Evolutionary conservation across 2,113 vertebrate species (phyloP), one percentile per base, ranked within the genome.

Genomic region (Corythaeola cristata): DNA sequence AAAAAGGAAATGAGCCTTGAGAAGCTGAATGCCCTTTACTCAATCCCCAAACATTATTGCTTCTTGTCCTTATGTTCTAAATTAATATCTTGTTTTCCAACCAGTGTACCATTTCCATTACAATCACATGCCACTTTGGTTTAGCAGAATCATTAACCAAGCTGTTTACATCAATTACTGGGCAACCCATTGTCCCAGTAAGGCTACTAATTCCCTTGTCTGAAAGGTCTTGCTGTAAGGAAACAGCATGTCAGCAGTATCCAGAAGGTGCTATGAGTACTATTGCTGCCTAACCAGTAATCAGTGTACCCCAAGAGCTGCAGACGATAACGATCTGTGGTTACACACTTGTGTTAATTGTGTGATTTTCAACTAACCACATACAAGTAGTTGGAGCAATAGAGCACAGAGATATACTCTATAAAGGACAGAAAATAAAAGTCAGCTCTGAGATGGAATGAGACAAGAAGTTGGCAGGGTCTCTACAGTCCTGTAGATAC

Each of bases 1-100:
- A 55, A 71, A 84, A 94, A 84, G 89, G 95, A 97, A 97, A 98
- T 95, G 96, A 98, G 96, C 93, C 96, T 90, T 93, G 96, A 95
- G 93, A 76, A 95, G 75, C 90, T 90, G 85, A 92, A 67, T 93
- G 91, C 93, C 94, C 96, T 97, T 90, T 95, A 41, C 87, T 91
- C 89, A 67, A n/a, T 92, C 90, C 85, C 85, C 59, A 76, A 89
- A 91, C 86, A 91, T 95, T 85, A 91, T 97, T 96, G 92, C 94
- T 93, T 71, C 92, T 91, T 28, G 44, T 66, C 93, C 96, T 94
- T 96, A 97, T 97, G 96, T 60, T 97, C 68, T 56, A 73, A 97
- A 96, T 97, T 96, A 97, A 95, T 96, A 93, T 56, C 92, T 90
- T 95, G 93, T 97, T 97, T 96, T 96, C 92, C 77, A 63, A 84